Percentiles rank a stretch among this genome's conserved stretches.
phyloP scores from a whole-genome alignment of 2,888 invertebrate genomes.

The Anagyrus pseudococci region DNA sequence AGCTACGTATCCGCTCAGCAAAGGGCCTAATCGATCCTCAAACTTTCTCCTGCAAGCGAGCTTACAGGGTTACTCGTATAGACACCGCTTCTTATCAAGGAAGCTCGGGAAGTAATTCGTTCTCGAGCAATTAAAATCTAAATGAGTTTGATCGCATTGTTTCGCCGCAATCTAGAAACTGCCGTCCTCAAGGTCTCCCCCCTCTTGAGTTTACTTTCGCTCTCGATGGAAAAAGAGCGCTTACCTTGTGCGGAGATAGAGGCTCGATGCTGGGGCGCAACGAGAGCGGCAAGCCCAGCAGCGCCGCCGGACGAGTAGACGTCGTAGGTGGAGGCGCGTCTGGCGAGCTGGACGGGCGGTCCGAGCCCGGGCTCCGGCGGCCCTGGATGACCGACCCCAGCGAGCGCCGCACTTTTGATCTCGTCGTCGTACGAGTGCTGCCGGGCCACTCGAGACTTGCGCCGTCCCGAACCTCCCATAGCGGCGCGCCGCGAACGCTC shows the following conservation, averaged over 20 bases:
- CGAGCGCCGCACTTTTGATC: conserved; percentile 62
- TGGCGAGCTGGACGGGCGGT: conserved; percentile 77
- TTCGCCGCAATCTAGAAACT: background rate
- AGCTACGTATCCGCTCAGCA: too few species aligned
- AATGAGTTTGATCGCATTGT: too few species aligned
- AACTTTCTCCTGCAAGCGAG: too few species aligned
- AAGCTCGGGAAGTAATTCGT: too few species aligned
- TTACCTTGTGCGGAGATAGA: conserved; percentile 56
- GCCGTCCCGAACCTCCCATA: conserved; percentile 58
- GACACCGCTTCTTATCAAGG: too few species aligned
- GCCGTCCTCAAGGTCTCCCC: background rate
- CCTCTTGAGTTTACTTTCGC: background rate
- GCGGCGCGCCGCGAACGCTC: conserved; percentile 6
- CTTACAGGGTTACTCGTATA: too few species aligned
- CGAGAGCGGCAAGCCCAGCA: conserved; percentile 46
- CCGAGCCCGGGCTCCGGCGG: conserved; percentile 67
- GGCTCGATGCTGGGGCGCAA: conserved; percentile 48
- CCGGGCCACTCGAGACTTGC: conserved; percentile 71
- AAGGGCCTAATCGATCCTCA: too few species aligned
- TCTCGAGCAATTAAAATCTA: too few species aligned
- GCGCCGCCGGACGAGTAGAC: conserved; percentile 71
- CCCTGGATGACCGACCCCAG: conserved; percentile 32
- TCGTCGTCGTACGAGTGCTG: conserved; percentile 89
- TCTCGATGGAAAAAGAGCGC: too few species aligned
- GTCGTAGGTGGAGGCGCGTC: conserved; percentile 85